These are phyloP conservation scores for Salvelinus namaycush DNA, from an alignment of 2,113 vertebrate genomes.

Conservation along the genomic window DNA sequence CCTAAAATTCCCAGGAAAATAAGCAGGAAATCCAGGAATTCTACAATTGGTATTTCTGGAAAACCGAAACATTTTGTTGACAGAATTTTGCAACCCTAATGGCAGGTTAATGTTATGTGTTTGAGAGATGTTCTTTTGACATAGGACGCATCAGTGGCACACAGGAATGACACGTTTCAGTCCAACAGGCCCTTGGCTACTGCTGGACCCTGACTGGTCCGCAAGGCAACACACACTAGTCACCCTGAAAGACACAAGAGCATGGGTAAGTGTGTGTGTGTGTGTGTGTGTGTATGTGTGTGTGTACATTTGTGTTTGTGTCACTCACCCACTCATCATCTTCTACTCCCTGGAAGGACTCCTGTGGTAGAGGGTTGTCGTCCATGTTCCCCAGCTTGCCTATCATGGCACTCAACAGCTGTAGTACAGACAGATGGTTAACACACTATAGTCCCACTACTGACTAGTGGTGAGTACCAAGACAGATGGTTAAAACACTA, in stretches of 20 bases:
- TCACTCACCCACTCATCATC: constrained; percentile 94
- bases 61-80: too few relatives aligned
- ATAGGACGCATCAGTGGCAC: constrained; percentile 15
- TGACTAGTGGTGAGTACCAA: too few relatives aligned
- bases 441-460: too few relatives aligned
- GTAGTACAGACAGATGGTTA: background rate
- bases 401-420: constrained; percentile 96
- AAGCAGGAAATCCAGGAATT: too few relatives aligned
- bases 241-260: constrained; percentile 65
- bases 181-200: constrained; percentile 18
- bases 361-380: constrained; percentile 89
- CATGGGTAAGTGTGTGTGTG: background rate
- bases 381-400: constrained; percentile 92
- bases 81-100: too few relatives aligned
- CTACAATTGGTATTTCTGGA: too few relatives aligned
- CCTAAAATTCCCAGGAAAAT: too few relatives aligned
- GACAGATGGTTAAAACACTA: too few relatives aligned
- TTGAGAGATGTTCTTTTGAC: constrained; percentile 18
- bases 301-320: background rate
- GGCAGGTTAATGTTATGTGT: background rate
- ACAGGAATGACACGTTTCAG: constrained; percentile 31
- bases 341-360: constrained; percentile 91
- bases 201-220: constrained; percentile 44
- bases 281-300: background rate
- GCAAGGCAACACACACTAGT: constrained; percentile 52